Base-by-base conservation (phyloP, 2,113 vertebrate species). In the Pagrus major region DNA sequence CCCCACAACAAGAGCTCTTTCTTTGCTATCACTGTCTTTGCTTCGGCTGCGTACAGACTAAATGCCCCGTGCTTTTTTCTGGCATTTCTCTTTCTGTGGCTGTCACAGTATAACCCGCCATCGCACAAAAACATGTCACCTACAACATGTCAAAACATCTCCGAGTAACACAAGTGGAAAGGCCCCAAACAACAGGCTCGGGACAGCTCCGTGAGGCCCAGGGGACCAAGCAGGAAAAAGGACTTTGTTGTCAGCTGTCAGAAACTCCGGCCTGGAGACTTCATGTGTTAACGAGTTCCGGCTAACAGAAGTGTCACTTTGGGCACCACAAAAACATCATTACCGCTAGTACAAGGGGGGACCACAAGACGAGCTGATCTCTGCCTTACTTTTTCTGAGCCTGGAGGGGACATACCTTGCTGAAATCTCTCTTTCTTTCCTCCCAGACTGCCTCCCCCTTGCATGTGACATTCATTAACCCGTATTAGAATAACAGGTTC, bases 391-490 rank as follows among this genome's bases (percentile, higher is more conserved):
- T 89, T 85, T 78, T 79, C 29, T 25, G 0, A 83, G 81, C 85
- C 86, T 81, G 55, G 47, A 80, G 66, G 83, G 83, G 76, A 86
- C 69, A 80, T 72, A 84, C 79, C 79, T 87, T 23, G 5, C 56
- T 47, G 21, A 81, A 89, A 83, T 83, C 66, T 78, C 83, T 72
- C 41, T n/a, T 20, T 46, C 51, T 80, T 76, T 77, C 35, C 41
- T 75, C 39, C 66, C n/a, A 16, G 21, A 11, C 85, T 78, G 70
- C 78, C 67, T 86, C 78, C 69, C 64, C 18, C 44, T 52, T 72
- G 78, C 65, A 87, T 79, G 56, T 85, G 86, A 91, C 87, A 92
- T 84, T 90, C 82, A 90, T 92, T 92, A 93, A 90, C 84, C 83
- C 49, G 16, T 70, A 56, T 67, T 56, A 78, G 66, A 89, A 89